phyloP scores from a whole-genome alignment of 2,797 vertebrate species.

The Anguilla marmorata region DNA sequence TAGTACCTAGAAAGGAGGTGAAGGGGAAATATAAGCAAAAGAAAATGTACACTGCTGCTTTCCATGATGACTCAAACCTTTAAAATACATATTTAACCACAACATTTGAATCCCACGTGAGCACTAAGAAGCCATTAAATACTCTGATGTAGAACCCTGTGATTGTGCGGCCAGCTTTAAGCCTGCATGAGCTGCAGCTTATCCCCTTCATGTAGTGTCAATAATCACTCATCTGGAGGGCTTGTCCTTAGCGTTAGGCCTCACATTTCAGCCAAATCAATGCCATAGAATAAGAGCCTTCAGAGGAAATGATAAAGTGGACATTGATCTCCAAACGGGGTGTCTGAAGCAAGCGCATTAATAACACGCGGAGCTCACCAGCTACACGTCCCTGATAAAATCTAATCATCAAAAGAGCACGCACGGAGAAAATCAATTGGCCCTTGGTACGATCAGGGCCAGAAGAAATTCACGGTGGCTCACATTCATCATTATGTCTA shows the following conservation, averaged over 20 bases:
- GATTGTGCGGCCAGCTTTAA: background rate
- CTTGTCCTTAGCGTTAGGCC: slow-evolving; percentile 15
- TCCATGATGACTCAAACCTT: background rate
- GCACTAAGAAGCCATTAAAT: background rate
- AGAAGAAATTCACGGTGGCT: background rate
- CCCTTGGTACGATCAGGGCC: slow-evolving; percentile 13
- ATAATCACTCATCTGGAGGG: slow-evolving; percentile 20
- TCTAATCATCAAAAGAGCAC: slow-evolving; percentile 24
- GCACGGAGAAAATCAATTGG: background rate
- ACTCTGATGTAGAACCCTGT: background rate
- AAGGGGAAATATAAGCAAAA: background rate
- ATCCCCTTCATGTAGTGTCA: slow-evolving; percentile 19
- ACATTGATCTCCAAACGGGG: slow-evolving; percentile 20
- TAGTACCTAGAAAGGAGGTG: background rate
- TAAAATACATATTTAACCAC: background rate
- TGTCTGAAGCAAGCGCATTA: slow-evolving; percentile 7
- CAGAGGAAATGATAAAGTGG: slow-evolving; percentile 25
- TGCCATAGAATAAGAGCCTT: slow-evolving; percentile 17
- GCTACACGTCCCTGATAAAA: slow-evolving; percentile 23
- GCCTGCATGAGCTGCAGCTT: slow-evolving; percentile 18
- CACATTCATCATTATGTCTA: slow-evolving; percentile 4
- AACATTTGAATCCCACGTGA: background rate
- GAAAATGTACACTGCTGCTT: background rate
- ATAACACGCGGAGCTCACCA: background rate
- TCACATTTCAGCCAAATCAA: slow-evolving; percentile 22